phyloP scores from a whole-genome alignment of 1,140 invertebrate species.

The Drusus annulatus region DNA sequence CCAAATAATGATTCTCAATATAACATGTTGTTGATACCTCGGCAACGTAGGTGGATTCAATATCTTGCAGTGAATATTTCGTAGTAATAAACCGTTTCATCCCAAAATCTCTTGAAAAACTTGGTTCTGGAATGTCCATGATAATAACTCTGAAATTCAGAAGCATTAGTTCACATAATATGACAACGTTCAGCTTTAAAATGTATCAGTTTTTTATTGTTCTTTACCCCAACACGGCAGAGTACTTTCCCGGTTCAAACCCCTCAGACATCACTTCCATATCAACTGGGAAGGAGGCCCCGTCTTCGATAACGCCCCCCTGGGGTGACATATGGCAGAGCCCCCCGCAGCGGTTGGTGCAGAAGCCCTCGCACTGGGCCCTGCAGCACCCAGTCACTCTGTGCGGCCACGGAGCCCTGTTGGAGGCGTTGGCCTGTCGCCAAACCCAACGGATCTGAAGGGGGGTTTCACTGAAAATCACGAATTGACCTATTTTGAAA shows the following conservation, averaged over 20 bases:
- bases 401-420: conserved; percentile 8
- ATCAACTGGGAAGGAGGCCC: not conserved
- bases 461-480: not conserved
- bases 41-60: conserved; percentile 11
- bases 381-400: not conserved
- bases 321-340: conserved; percentile 7
- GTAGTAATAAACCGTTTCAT: conserved; percentile 36
- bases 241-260: conserved; percentile 26
- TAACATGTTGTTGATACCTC: not conserved
- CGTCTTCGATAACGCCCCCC: not conserved
- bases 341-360: conserved; percentile 6
- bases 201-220: too few species aligned
- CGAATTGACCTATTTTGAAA: too few species aligned
- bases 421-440: not conserved
- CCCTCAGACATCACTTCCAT: not conserved
- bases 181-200: too few species aligned
- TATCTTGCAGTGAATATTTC: conserved; percentile 15
- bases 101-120: not conserved
- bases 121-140: conserved; percentile 18
- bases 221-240: conserved; percentile 17
- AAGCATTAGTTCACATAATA: too few species aligned
- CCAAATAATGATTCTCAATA: too few species aligned
- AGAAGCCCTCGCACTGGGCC: conserved; percentile 2
- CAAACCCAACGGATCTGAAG: conserved; percentile 26
- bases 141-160: conserved; percentile 32